These are phyloP conservation scores for Troides aeacus DNA, from an alignment of 2,888 invertebrate species.

Conservation along the genomic window DNA sequence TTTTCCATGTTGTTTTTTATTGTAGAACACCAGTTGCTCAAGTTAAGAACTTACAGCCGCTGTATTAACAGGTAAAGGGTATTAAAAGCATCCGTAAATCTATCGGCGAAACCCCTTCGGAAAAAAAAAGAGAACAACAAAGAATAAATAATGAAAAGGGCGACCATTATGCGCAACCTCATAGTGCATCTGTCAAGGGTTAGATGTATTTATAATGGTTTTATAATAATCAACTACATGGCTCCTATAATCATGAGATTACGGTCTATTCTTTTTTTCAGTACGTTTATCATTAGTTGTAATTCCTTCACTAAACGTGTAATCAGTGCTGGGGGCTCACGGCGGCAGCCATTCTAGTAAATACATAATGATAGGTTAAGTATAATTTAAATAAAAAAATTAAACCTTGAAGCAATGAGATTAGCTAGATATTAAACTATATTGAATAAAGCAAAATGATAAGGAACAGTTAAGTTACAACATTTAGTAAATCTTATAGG, in stretches of 20 bases:
- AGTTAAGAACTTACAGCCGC: not conserved
- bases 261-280: conserved; percentile 71
- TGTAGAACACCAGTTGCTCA: not conserved
- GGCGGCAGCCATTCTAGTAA: conserved; percentile 56
- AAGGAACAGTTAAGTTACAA: not conserved
- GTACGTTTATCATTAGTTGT: conserved; percentile 70
- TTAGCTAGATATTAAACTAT: conserved; percentile 15
- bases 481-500: not conserved
- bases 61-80: conserved; percentile 11
- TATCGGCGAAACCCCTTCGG: conserved; percentile 15
- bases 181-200: conserved; percentile 62
- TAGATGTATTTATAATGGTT: conserved; percentile 75
- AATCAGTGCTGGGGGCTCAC: conserved; percentile 50
- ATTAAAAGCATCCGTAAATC: conserved; percentile 20
- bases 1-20: not conserved
- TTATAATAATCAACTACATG: conserved; percentile 60
- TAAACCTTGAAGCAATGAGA: conserved; percentile 7
- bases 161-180: conserved; percentile 52
- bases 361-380: conserved; percentile 63
- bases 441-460: conserved; percentile 2
- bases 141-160: conserved; percentile 55
- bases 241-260: conserved; percentile 73
- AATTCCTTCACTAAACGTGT: conserved; percentile 57
- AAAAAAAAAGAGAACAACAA: conserved; percentile 37
- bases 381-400: conserved; percentile 16